phyloP scores from a whole-genome alignment of 2,888 invertebrate species.

The Tenodera sinensis region DNA sequence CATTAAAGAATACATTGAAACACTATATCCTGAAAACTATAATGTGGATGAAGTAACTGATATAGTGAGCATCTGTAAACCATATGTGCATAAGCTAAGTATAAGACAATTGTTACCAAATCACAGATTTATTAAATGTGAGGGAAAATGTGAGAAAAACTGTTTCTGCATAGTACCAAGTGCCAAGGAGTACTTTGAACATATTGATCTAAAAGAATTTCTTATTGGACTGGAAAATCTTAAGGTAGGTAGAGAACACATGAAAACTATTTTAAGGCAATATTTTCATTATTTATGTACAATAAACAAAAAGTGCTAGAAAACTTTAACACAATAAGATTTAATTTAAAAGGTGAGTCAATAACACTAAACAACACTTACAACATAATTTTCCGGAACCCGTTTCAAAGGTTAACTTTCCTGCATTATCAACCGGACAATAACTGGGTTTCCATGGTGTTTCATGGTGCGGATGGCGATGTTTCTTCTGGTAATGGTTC shows the following conservation, averaged over 20 bases:
- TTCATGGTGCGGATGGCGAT: too few relatives aligned
- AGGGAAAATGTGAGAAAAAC: not conserved
- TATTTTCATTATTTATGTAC: too few relatives aligned
- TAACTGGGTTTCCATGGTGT: too few relatives aligned
- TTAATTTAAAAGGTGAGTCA: too few relatives aligned
- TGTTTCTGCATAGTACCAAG: not conserved
- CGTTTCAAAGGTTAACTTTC: too few relatives aligned
- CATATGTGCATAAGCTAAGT: conserved; percentile 51
- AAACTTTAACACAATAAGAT: too few relatives aligned
- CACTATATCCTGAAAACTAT: conserved; percentile 43
- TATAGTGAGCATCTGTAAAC: conserved; percentile 44
- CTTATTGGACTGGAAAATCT: not conserved
- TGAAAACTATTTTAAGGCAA: not conserved
- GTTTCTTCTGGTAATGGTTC: too few relatives aligned
- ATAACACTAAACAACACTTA: too few relatives aligned
- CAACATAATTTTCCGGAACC: too few relatives aligned
- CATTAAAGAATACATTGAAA: conserved; percentile 42
- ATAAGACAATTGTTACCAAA: conserved; percentile 48
- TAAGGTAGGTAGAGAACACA: not conserved
- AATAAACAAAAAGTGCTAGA: too few relatives aligned
- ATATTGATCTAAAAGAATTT: conserved; percentile 3
- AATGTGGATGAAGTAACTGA: conserved; percentile 42
- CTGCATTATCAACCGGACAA: too few relatives aligned
- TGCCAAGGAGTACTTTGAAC: not conserved
- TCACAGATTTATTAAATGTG: conserved; percentile 46